These are phyloP conservation scores for Bubalus kerabau DNA, from an alignment of 2,113 vertebrate genomes.

Conservation along the genomic window DNA sequence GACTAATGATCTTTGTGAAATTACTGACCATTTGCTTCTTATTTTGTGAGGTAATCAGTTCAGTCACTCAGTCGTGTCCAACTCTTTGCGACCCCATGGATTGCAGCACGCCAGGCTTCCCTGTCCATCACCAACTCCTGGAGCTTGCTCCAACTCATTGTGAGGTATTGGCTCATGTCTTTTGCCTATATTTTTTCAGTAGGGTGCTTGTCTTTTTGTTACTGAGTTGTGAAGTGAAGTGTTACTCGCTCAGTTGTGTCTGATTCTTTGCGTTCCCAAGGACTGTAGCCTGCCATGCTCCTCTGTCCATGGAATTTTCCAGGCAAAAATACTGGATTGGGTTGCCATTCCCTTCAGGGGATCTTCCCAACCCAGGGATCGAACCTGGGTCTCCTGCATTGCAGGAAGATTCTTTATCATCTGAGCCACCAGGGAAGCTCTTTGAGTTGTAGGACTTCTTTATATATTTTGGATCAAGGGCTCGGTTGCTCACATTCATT, in stretches of 20 bases:
- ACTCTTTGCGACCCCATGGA: background rate
- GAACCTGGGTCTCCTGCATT: background rate
- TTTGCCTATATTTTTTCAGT: background rate
- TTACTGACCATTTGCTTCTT: background rate
- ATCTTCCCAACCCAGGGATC: background rate
- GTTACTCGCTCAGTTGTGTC: background rate
- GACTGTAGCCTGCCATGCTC: background rate
- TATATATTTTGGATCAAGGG: background rate
- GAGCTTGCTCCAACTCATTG: background rate
- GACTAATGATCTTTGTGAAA: background rate
- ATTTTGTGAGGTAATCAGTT: background rate
- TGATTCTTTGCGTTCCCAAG: background rate
- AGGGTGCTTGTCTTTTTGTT: background rate
- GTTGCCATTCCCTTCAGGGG: background rate
- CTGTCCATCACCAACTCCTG: background rate
- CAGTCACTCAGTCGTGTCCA: background rate
- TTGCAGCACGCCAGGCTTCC: background rate
- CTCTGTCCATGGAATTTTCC: background rate
- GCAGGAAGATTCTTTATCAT: background rate
- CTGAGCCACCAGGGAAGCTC: background rate
- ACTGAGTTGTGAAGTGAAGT: background rate
- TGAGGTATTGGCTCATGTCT: background rate
- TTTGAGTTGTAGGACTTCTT: background rate
- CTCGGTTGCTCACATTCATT: rapidly evolving
- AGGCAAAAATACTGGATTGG: background rate